A percentile compares a stretch with the other conserved stretches of the same genome.
Conservation (phyloP, 2,797 vertebrate species). For the Melanotaenia nigrans region DNA sequence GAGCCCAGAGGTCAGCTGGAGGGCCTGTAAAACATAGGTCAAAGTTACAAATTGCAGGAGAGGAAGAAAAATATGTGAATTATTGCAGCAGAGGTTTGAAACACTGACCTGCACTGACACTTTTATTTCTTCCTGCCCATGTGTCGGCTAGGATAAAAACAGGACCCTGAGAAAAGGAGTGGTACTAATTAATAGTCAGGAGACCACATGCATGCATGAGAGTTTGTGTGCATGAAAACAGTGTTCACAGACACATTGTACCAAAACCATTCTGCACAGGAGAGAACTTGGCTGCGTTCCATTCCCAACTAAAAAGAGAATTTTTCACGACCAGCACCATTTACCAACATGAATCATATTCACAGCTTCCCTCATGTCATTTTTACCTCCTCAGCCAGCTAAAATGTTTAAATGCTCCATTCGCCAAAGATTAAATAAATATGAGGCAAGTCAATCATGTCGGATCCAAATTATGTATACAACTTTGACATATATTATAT, state of each 20-base stretch:
- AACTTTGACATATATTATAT: too few relatives aligned
- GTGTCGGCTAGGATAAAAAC: slow-evolving; percentile 35
- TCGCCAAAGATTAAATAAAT: background rate
- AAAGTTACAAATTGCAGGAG: slow-evolving; percentile 4
- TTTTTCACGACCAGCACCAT: slow-evolving; percentile 20
- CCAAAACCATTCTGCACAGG: slow-evolving; percentile 29
- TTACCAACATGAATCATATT: slow-evolving; percentile 19
- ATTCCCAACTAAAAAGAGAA: slow-evolving; percentile 16
- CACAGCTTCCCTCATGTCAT: slow-evolving; percentile 16
- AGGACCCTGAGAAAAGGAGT: slow-evolving; percentile 58
- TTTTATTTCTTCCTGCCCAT: slow-evolving; percentile 68
- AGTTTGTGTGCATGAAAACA: slow-evolving; percentile 12
- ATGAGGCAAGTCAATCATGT: background rate
- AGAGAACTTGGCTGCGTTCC: slow-evolving; percentile 34
- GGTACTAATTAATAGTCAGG: slow-evolving; percentile 46
- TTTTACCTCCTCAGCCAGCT: background rate
- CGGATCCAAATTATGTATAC: background rate
- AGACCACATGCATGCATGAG: slow-evolving; percentile 19
- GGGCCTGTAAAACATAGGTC: slow-evolving; percentile 56
- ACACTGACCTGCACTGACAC: slow-evolving; percentile 55
- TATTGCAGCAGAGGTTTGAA: background rate
- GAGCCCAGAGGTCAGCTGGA: slow-evolving; percentile 63
- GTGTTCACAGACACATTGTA: slow-evolving; percentile 14
- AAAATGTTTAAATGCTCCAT: background rate
- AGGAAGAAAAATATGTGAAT: background rate